phyloP scores from a whole-genome alignment of 2,113 vertebrate genomes.

The Chionomys nivalis region DNA sequence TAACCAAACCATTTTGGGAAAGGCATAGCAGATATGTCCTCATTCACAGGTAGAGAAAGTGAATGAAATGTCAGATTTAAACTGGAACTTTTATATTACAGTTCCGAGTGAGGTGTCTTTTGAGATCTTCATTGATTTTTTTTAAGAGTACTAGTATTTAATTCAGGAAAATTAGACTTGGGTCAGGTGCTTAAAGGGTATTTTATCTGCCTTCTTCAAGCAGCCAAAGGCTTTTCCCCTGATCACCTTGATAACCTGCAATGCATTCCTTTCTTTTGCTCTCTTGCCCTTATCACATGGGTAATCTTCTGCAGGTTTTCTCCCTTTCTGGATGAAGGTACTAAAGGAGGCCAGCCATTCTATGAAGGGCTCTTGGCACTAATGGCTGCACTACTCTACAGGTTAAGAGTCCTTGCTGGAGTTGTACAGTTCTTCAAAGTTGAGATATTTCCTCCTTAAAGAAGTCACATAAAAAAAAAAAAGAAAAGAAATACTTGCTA shows the following conservation, averaged over 20 bases:
- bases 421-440: constrained; percentile 48
- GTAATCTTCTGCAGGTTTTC: background rate
- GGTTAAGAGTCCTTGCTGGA: constrained; percentile 16
- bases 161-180: background rate
- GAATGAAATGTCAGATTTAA: background rate
- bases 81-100: background rate
- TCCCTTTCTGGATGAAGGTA: background rate
- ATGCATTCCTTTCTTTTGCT: background rate
- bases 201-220: background rate
- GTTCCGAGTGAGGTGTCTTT: background rate
- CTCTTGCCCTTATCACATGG: background rate
- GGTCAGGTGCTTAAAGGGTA: background rate
- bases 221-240: constrained; percentile 3
- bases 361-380: background rate
- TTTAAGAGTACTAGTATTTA: background rate
- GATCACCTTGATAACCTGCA: background rate
- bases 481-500: background rate
- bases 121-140: background rate
- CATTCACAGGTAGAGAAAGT: background rate
- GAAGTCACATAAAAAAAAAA: background rate
- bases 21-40: background rate
- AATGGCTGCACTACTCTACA: background rate
- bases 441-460: constrained; percentile 42
- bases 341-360: background rate
- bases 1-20: background rate